These are phyloP conservation scores for Andrena minutula DNA, from an alignment of 2,888 invertebrate species.

Conservation along the genomic window DNA sequence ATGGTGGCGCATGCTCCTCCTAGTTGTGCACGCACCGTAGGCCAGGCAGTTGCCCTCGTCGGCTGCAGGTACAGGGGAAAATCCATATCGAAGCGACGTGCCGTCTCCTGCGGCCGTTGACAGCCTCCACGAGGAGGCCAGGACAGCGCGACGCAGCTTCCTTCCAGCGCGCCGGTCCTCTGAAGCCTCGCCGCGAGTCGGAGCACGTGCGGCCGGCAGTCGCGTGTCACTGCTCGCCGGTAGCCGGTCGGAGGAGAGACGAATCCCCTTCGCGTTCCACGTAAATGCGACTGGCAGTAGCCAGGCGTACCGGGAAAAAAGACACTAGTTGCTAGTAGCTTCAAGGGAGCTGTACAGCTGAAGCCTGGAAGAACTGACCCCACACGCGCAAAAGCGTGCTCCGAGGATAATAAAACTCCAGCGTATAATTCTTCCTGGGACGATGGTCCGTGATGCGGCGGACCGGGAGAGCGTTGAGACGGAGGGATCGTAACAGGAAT, in stretches of 20 bases:
- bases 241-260: not conserved
- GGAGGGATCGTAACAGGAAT: not conserved
- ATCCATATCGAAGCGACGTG: slow-evolving; percentile 69
- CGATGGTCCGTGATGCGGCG: no score
- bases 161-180: slow-evolving; percentile 38
- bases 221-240: slow-evolving; percentile 60
- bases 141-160: slow-evolving; percentile 41
- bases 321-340: no score
- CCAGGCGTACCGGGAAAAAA: no score
- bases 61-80: slow-evolving; percentile 69
- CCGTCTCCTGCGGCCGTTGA: slow-evolving; percentile 37
- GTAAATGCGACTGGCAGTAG: no score
- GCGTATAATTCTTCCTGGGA: no score
- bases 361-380: no score
- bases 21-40: slow-evolving; percentile 63
- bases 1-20: slow-evolving; percentile 77
- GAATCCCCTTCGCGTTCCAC: not conserved
- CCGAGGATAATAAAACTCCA: no score
- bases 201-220: slow-evolving; percentile 62
- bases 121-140: slow-evolving; percentile 18
- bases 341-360: not conserved
- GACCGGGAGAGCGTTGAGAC: not conserved
- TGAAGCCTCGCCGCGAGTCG: not conserved
- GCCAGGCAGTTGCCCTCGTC: slow-evolving; percentile 55
- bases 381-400: no score